phyloP scores from a whole-genome alignment of 2,888 invertebrate species.

The Kryphioiulus occultus region DNA sequence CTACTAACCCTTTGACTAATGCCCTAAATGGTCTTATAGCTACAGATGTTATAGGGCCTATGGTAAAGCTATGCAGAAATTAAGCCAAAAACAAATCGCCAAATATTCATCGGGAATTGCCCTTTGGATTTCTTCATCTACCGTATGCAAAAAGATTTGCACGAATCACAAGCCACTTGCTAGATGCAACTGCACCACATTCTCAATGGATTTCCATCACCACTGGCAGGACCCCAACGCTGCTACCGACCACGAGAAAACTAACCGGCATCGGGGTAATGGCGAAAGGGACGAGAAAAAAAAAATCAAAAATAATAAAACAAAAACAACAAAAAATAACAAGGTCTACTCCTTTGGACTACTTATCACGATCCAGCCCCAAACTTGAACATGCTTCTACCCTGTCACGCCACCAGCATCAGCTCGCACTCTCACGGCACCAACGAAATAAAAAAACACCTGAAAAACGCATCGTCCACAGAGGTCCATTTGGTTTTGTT shows the following conservation, averaged over 20 bases:
- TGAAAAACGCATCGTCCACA: neutral
- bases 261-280: neutral
- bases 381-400: slow-evolving; percentile 12
- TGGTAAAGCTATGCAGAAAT: too few species aligned
- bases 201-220: too few species aligned
- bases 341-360: neutral
- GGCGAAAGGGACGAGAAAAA: neutral
- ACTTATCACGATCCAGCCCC: slow-evolving; percentile 31
- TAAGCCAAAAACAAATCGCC: too few species aligned
- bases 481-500: slow-evolving; percentile 31
- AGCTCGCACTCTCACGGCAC: neutral
- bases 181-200: neutral
- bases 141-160: too few species aligned
- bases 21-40: too few species aligned
- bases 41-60: too few species aligned
- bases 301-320: neutral
- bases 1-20: too few species aligned
- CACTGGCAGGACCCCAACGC: neutral
- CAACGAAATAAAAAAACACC: neutral
- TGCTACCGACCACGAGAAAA: neutral
- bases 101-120: too few species aligned
- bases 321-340: neutral
- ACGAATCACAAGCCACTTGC: too few species aligned
- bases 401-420: slow-evolving; percentile 28
- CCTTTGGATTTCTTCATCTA: too few species aligned